A percentile compares a stretch with the other conserved stretches of the same genome.
These are phyloP conservation scores for Xyrichtys novacula DNA, from an alignment of 2,797 vertebrate genomes.

Conservation along the genomic window DNA sequence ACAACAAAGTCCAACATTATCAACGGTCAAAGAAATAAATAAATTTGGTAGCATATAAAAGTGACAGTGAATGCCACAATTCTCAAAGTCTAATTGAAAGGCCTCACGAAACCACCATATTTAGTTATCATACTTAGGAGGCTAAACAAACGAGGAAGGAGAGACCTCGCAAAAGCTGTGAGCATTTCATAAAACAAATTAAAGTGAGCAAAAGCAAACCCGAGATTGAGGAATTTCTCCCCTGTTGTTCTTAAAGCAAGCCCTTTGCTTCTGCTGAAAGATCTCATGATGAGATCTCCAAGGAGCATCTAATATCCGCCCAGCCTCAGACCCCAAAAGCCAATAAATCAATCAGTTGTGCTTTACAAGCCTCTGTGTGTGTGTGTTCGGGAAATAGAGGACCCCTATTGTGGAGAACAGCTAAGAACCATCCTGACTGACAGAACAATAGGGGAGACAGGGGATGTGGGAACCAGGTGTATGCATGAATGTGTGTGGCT, in stretches of 20 bases:
- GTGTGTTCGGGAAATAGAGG: constrained; percentile 59
- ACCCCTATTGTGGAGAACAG: constrained; percentile 56
- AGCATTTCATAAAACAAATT: constrained; percentile 34
- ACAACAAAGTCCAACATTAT: no score
- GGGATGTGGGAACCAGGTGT: constrained; percentile 47
- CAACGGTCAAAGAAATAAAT: no score
- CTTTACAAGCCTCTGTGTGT: constrained; percentile 60
- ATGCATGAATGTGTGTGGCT: constrained; percentile 21
- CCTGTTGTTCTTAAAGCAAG: constrained; percentile 54
- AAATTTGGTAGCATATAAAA: no score
- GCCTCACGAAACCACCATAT: no score
- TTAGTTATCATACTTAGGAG: no score
- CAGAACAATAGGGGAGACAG: constrained; percentile 68
- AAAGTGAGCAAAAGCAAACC: constrained; percentile 20
- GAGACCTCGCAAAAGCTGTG: background rate
- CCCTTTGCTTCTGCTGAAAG: constrained; percentile 55
- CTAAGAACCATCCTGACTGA: constrained; percentile 68
- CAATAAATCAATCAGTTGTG: constrained; percentile 79
- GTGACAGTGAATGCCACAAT: no score
- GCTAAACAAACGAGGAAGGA: no score
- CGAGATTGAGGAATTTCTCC: constrained; percentile 45
- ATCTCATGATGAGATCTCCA: constrained; percentile 66
- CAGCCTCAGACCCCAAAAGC: constrained; percentile 61
- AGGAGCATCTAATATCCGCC: constrained; percentile 75
- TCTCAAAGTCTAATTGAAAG: no score